phyloP scores from a whole-genome alignment of 30 jellyfish, hydroid and myxozoan genomes.

The Aurelia sp. region DNA sequence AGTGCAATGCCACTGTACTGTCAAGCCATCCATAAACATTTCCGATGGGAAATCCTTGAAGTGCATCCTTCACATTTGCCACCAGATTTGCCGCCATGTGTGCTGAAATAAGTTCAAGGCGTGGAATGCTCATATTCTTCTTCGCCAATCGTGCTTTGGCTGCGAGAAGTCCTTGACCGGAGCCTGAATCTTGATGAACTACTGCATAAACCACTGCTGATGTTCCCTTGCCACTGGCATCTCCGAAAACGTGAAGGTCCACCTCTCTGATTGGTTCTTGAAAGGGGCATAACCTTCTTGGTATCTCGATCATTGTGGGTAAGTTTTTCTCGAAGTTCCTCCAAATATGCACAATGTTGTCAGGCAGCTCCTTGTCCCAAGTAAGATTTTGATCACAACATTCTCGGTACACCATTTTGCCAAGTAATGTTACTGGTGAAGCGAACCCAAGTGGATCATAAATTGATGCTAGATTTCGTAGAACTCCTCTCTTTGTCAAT shows the following conservation, averaged over 20 bases:
- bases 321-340: conserved; percentile 14
- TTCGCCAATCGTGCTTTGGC: conserved; percentile 24
- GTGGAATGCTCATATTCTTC: conserved; percentile 41
- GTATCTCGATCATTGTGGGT: conserved; percentile 37
- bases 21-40: conserved; percentile 71
- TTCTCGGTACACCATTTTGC: conserved; percentile 57
- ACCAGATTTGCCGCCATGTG: conserved; percentile 56
- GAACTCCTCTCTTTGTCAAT: conserved; percentile 67
- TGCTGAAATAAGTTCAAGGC: conserved; percentile 69
- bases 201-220: conserved; percentile 74
- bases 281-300: conserved; percentile 42
- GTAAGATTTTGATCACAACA: conserved; percentile 37
- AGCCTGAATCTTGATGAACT: conserved; percentile 48
- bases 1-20: conserved; percentile 77
- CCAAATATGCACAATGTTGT: conserved; percentile 11
- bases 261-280: conserved; percentile 29
- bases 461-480: conserved; percentile 62
- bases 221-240: conserved; percentile 68
- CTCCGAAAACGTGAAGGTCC: conserved; percentile 82
- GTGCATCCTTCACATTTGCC: conserved; percentile 44
- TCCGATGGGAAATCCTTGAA: conserved; percentile 32
- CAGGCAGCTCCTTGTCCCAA: conserved; percentile 65
- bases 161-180: conserved; percentile 48
- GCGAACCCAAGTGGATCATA: conserved; percentile 74
- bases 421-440: conserved; percentile 55